Percentiles rank a stretch among this genome's conserved stretches.
phyloP scores from a whole-genome alignment of 2,797 vertebrate genomes.

The Euphonia xanthogaster region DNA sequence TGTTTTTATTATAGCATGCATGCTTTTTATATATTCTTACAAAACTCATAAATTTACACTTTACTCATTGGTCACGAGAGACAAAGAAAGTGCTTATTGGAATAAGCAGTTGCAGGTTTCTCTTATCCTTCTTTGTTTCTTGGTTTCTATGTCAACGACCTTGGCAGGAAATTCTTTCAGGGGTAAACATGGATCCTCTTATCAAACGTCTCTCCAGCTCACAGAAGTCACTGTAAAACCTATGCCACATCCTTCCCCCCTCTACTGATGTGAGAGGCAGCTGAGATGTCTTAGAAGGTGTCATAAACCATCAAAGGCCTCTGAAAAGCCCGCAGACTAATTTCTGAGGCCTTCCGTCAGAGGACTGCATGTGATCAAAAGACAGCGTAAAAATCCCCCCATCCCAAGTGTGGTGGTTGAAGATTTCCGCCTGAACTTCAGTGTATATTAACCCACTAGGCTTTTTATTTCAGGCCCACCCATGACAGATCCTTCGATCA shows the following conservation, averaged over 20 bases:
- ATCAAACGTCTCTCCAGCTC: not conserved
- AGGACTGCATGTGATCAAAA: not conserved
- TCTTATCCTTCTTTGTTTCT: not conserved
- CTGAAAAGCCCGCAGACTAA: not conserved
- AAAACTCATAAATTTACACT: not conserved
- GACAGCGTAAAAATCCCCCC: rapidly evolving
- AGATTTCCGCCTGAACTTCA: not conserved
- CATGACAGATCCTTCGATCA: rapidly evolving
- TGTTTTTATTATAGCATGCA: not conserved
- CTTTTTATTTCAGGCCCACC: not conserved
- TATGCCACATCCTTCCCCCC: no score
- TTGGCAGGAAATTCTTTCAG: not conserved
- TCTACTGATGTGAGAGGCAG: not conserved
- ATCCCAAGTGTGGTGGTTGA: not conserved
- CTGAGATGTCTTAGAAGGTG: not conserved
- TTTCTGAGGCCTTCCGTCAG: not conserved
- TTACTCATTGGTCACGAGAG: not conserved
- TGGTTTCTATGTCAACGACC: not conserved
- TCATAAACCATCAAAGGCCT: not conserved
- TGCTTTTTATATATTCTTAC: not conserved
- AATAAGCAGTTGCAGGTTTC: not conserved
- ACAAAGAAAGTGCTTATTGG: not conserved
- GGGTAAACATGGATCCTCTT: not conserved
- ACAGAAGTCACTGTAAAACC: not conserved
- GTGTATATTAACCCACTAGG: not conserved